phyloP scores from a whole-genome alignment of 2,113 vertebrate genomes.

The Laticauda laticaudata region DNA sequence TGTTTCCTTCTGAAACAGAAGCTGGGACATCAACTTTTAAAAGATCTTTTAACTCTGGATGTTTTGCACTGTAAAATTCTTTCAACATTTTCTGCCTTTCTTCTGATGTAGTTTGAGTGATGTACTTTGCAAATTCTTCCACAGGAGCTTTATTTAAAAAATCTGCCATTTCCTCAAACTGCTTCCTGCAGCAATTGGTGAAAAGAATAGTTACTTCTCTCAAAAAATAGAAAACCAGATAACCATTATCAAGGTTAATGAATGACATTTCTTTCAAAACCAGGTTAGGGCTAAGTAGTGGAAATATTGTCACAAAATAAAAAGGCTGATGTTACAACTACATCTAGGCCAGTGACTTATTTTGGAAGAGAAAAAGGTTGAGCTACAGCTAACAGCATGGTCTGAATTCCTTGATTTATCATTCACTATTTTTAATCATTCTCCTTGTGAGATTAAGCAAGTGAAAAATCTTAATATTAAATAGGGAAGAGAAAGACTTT shows the following conservation, averaged over 20 bases:
- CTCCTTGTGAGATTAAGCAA: neutral
- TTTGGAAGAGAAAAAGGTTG: neutral
- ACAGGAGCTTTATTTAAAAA: conserved; percentile 74
- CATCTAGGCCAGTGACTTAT: neutral
- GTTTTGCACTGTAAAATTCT: conserved; percentile 77
- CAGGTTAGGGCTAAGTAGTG: neutral
- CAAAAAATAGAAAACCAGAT: neutral
- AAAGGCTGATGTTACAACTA: neutral
- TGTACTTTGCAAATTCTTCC: conserved; percentile 74
- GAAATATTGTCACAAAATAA: neutral
- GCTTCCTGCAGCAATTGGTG: conserved; percentile 75
- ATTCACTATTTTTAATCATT: neutral
- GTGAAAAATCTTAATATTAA: neutral
- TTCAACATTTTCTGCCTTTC: conserved; percentile 78
- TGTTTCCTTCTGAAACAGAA: neutral
- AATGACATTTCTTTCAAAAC: neutral
- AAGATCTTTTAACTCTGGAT: conserved; percentile 71
- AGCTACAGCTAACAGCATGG: neutral
- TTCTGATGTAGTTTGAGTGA: conserved; percentile 75
- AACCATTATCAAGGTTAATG: neutral
- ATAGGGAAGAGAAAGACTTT: neutral
- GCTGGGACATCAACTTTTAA: conserved; percentile 55
- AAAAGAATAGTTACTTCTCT: conserved; percentile 47
- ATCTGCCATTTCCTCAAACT: conserved; percentile 85
- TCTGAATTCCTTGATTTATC: neutral